Base-by-base conservation (phyloP, 2,113 vertebrate species). In the Solea solea region DNA sequence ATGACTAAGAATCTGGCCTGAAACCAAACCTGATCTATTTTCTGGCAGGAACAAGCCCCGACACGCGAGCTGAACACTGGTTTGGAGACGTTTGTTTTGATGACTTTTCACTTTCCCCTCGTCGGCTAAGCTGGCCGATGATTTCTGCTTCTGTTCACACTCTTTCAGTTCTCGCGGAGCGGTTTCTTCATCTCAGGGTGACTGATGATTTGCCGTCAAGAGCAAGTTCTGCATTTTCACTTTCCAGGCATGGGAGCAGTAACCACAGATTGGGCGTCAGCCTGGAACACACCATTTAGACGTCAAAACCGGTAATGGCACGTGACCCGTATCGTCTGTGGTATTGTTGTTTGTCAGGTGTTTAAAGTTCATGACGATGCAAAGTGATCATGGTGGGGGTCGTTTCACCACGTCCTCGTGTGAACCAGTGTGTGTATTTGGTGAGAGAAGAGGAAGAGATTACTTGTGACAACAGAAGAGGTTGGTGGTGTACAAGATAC, bases 241-340 rank as follows among this genome's bases (percentile, higher is more conserved):
- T 81, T 75, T 67, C 72, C 72, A 81, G 57, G 71, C 60, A 50
- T 73, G 57, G 77, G 66, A 78, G 78, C 83, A 60, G 79, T 58
- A 40, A 80, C 83, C 85, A 83, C 89, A 86, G 82, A 80, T 60
- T 74, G 74, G 63, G 72, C 61, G 73, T 84, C 83, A 73, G 69
- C 74, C 74, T 78, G 69, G 57, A 83, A 73, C 64, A 73, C 64
- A 67, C 54, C 51, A 39, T 7, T n/a, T n/a, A 25, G 68, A 82
- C 77, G 83, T 81, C 63, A 60, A 39, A 65, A 64, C 51, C 14
- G 14, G 78, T 73, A 86, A 80, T 82, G 84, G 81, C 62, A 82
- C 6, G 10, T 55, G 16, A 80, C 86, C 67, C 69, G 10, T 10
- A 14, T 12, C 55, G 60, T 81, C 71, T 58, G 58, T 82, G 73